Base-by-base conservation (phyloP, 2,113 vertebrate species). In the Rana temporaria region DNA sequence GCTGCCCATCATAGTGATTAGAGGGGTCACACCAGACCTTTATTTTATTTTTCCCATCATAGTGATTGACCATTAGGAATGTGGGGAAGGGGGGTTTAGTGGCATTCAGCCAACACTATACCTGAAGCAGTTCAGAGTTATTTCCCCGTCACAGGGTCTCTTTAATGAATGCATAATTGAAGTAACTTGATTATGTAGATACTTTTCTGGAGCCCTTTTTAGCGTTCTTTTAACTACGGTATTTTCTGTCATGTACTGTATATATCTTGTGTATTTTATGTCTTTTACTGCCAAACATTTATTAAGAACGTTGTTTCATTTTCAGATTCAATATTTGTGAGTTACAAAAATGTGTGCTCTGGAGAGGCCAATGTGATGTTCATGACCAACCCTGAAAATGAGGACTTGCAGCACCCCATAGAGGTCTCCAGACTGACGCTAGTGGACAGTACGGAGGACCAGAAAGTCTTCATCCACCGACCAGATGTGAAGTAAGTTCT, bases 351-450 rank as follows among this genome's bases (percentile, higher is more conserved):
- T 22, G 89, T 93, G 68, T 97, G 95, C 80, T 92, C 92, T 8
- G 78, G 85, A 6, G 84, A 96, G 88, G 86, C 63, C 2, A 92
- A 93, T 85, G 82, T 92, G 42, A 91, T 95, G 90, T 96, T 97
- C 85, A 90, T 97, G 26, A 96, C 94, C 70, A 95, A 93, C 85
- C 93, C 94, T 1, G n/a, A 64, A 48, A 96, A 93, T 82, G 95
- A 96, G 64, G 96, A 97, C 79, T 88, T 97, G 88, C 95, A 96
- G 84, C 96, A 96, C 79, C 95, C 95, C 0, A 85, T 96, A 20
- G 87, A 92, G 2, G 92, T 95, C 34, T 89, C 91, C 64, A 83
- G 85, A 5, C 82, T 95, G 34, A 85, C 38, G 6, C 76, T 88
- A 34, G 16, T 89, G 0, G 86, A 95, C 86, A 93, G 93, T 85